These are phyloP conservation scores for Gasterosteus nipponicus DNA, from an alignment of 2,113 vertebrate genomes.

Conservation along the genomic window DNA sequence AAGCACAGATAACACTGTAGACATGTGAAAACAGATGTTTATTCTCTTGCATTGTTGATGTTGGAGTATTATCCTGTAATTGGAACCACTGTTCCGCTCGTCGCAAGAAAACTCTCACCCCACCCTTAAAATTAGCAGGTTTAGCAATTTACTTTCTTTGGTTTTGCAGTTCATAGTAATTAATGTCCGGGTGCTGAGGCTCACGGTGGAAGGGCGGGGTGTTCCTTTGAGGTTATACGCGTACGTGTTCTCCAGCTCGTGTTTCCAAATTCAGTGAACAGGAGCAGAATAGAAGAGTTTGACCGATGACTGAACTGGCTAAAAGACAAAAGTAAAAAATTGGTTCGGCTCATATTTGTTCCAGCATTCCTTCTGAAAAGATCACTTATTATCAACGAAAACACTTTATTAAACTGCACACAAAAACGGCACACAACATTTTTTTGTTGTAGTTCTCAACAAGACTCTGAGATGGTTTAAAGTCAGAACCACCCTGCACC, in stretches of 20 bases:
- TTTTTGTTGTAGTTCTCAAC: background rate
- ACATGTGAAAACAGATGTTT: background rate
- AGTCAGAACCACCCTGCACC: constrained; percentile 24
- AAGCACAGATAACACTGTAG: constrained; percentile 1
- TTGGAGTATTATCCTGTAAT: background rate
- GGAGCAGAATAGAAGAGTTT: background rate
- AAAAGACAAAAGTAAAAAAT: constrained; percentile 6
- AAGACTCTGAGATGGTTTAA: background rate
- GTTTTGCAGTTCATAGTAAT: constrained; percentile 65
- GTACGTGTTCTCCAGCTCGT: constrained; percentile 8
- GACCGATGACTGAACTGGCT: constrained; percentile 18
- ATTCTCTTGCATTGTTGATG: background rate
- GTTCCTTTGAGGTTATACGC: constrained; percentile 31
- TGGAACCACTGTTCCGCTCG: background rate
- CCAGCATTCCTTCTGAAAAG: constrained; percentile 1
- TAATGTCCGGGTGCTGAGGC: constrained; percentile 17
- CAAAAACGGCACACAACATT: background rate
- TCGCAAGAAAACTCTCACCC: background rate
- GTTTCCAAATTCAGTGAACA: constrained; percentile 5
- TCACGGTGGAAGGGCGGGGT: constrained; percentile 36
- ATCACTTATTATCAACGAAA: constrained; percentile 1
- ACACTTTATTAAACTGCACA: background rate
- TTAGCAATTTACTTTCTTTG: constrained; percentile 40
- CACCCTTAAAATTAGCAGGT: constrained; percentile 13
- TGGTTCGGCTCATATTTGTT: background rate